Evolutionary conservation across 2,113 vertebrate species (phyloP).

Genomic region (Microcebus murinus): DNA sequence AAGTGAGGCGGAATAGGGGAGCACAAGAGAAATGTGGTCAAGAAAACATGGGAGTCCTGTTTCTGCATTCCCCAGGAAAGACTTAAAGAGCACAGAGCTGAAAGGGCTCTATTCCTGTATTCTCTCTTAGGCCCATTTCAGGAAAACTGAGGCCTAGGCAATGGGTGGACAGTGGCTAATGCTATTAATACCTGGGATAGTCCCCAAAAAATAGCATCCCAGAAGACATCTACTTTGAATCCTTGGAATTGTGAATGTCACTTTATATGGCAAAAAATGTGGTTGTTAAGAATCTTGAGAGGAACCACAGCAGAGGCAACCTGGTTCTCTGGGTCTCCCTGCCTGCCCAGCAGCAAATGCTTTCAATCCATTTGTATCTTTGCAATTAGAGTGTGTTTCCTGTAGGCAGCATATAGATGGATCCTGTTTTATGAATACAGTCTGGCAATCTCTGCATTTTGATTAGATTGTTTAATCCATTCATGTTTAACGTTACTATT

Average conservation of each 20-base stretch:
- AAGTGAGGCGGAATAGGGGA: no score
- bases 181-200: no score
- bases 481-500: neutral
- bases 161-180: neutral
- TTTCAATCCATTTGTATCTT: neutral
- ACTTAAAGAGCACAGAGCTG: no score
- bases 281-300: neutral
- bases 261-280: neutral
- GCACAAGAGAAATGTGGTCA: neutral
- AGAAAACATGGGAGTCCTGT: no score
- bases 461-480: neutral
- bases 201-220: neutral
- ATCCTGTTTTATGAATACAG: neutral
- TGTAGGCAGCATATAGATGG: neutral
- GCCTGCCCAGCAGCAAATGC: neutral
- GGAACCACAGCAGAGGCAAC: neutral
- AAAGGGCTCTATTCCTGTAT: neutral
- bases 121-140: neutral
- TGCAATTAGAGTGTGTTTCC: neutral
- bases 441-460: neutral
- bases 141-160: neutral
- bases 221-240: neutral
- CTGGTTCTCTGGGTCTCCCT: neutral
- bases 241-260: neutral
- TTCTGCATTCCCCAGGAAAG: neutral